Conservation (phyloP, 1,140 invertebrate species). For the Drosophila novamexicana region DNA sequence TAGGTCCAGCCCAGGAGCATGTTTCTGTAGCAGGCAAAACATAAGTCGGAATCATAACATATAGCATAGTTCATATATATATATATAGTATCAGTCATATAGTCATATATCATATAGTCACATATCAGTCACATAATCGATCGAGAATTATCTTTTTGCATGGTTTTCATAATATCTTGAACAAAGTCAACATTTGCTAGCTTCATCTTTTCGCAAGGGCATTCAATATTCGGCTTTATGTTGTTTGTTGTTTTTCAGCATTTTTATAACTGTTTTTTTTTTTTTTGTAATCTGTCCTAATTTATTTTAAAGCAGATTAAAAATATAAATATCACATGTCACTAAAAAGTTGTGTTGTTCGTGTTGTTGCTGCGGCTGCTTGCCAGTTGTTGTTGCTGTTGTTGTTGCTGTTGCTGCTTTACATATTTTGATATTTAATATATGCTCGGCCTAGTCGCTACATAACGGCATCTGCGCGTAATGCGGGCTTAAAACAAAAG, state of each 20-base stretch:
- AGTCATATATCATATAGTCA: no score
- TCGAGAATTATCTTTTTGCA: no score
- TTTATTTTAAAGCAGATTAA: slow-evolving; percentile 8
- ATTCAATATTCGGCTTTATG: no score
- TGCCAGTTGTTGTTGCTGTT: background rate
- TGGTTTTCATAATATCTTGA: no score
- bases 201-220: no score
- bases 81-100: no score
- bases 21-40: no score
- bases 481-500: slow-evolving; percentile 78
- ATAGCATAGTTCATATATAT: no score
- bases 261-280: background rate
- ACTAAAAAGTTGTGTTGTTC: background rate
- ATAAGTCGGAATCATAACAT: no score
- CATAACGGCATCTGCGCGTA: slow-evolving; percentile 66
- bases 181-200: no score
- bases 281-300: slow-evolving; percentile 32
- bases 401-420: slow-evolving; percentile 20
- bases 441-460: slow-evolving; percentile 23
- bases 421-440: slow-evolving; percentile 51
- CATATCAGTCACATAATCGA: no score
- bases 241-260: background rate
- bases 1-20: no score
- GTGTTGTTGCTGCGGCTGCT: slow-evolving; percentile 2
- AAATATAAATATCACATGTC: slow-evolving; percentile 1